phyloP scores from a whole-genome alignment of 2,797 vertebrate species.

The Microctenopoma lineatum region DNA sequence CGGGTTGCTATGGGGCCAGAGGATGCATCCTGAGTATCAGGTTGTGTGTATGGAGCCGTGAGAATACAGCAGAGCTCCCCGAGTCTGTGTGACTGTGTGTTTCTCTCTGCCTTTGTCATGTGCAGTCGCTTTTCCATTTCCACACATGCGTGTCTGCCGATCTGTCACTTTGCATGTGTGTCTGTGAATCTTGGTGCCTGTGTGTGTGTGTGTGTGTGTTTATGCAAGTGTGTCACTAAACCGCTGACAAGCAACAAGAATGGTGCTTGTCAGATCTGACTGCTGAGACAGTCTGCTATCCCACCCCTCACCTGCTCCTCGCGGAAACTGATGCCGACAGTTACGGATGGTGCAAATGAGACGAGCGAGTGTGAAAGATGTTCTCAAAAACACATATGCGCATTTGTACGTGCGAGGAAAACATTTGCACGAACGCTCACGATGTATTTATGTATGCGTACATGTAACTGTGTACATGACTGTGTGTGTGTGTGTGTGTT shows the following conservation, averaged over 20 bases:
- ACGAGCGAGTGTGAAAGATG: slow-evolving; percentile 54
- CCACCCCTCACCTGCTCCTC: slow-evolving; percentile 59
- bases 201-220: slow-evolving; percentile 4
- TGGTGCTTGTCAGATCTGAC: slow-evolving; percentile 55
- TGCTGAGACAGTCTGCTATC: slow-evolving; percentile 55
- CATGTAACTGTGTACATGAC: neutral
- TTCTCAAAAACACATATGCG: slow-evolving; percentile 27
- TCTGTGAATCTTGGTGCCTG: neutral
- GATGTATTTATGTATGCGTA: too few species aligned
- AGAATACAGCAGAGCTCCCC: slow-evolving; percentile 34
- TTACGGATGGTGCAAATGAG: slow-evolving; percentile 67
- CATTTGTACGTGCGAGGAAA: slow-evolving; percentile 29
- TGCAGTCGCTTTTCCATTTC: slow-evolving; percentile 18
- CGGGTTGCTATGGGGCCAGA: slow-evolving; percentile 10
- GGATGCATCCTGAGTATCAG: slow-evolving; percentile 27
- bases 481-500: neutral
- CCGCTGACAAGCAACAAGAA: slow-evolving; percentile 60
- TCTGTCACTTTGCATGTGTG: slow-evolving; percentile 1
- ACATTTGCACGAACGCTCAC: slow-evolving; percentile 9
- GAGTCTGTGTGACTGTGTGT: slow-evolving; percentile 2
- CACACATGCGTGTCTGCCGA: slow-evolving; percentile 21
- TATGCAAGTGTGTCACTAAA: slow-evolving; percentile 37
- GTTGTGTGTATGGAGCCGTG: slow-evolving; percentile 11
- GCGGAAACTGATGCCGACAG: slow-evolving; percentile 56
- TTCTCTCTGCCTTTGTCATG: slow-evolving; percentile 16